Base-by-base conservation (phyloP, 2,113 vertebrate genomes). In the Zapornia atra region DNA sequence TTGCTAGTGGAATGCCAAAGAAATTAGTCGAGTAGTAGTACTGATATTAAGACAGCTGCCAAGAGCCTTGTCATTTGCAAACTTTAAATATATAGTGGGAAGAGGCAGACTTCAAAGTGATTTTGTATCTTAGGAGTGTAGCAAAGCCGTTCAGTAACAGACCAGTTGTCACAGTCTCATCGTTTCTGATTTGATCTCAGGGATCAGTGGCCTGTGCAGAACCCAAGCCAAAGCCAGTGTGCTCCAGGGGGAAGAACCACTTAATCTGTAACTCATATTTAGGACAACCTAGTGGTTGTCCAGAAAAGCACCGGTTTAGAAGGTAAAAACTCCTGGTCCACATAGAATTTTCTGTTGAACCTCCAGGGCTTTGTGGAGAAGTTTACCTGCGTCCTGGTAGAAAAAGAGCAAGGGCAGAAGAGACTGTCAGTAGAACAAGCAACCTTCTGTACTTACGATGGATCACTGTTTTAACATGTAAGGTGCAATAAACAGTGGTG, bases 21-120 rank as follows among this genome's bases (percentile, higher is more conserved):
- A 90, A 92, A 96, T 96, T 96, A 95, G 61, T 95, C 25, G n/a
- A 92, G 56, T 95, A 88, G 88, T 95, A 94, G 80, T 97, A 42
- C 71, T 87, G 93, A 85, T 89, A 78, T 64, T 77, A 76, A 93
- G 65, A 82, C 72, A 96, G 88, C 86, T 93, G 82, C 94, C 90
- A 91, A 86, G 76, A 90, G 69, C 73, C 59, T 79, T 96, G 88
- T 82, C 81, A 91, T 93, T 94, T 96, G 50, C 87, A 95, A 97
- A 97, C 90, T 95, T 90, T 90, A 91, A 88, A 86, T 86, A 82
- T 66, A 73, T 31, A 56, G 54, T 66, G 69, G 18, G 70, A 95
- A 83, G 82, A 95, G 72, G 51, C 25, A 91, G 87, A 65, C 40
- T 69, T 90, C 4, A 16, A 75, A 69, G 86, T 91, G 82, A 87